Percentiles rank a stretch among this genome's conserved stretches.
Evolutionary conservation across 2,888 invertebrate species (phyloP).

Genomic region (Aphidoletes aphidimyza): DNA sequence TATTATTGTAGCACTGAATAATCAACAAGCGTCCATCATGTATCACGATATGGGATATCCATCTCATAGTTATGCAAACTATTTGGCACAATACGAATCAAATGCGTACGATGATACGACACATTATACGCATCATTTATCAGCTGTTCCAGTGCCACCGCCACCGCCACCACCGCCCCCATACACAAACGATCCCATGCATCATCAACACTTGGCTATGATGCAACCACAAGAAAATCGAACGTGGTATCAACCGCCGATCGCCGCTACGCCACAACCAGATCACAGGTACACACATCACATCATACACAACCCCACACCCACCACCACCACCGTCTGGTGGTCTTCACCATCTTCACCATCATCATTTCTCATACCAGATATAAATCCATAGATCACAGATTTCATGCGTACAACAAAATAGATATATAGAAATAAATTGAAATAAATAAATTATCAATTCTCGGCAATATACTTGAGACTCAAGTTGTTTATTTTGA

Average conservation of each 20-base stretch:
- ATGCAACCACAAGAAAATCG: conserved; percentile 8
- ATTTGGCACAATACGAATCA: neutral
- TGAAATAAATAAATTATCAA: no score
- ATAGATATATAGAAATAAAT: no score
- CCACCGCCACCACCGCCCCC: neutral
- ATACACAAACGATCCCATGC: neutral
- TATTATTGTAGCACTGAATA: neutral
- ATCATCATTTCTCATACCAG: no score
- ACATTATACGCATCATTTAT: neutral
- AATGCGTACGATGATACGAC: neutral
- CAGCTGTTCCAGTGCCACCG: neutral
- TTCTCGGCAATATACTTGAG: no score
- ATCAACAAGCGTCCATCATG: neutral
- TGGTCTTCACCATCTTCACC: no score
- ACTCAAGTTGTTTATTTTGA: no score
- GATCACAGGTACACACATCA: neutral
- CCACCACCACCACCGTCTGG: no score
- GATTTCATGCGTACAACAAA: no score
- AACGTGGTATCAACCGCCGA: conserved; percentile 25
- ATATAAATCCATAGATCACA: no score
- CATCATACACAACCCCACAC: no score
- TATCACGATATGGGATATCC: conserved; percentile 15
- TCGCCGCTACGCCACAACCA: neutral
- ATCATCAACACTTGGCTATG: neutral
- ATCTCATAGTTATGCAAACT: neutral